Evolutionary conservation across 2,797 vertebrate species (phyloP), one percentile per base, ranked within the genome.

Genomic region (Heterohyrax brucei): DNA sequence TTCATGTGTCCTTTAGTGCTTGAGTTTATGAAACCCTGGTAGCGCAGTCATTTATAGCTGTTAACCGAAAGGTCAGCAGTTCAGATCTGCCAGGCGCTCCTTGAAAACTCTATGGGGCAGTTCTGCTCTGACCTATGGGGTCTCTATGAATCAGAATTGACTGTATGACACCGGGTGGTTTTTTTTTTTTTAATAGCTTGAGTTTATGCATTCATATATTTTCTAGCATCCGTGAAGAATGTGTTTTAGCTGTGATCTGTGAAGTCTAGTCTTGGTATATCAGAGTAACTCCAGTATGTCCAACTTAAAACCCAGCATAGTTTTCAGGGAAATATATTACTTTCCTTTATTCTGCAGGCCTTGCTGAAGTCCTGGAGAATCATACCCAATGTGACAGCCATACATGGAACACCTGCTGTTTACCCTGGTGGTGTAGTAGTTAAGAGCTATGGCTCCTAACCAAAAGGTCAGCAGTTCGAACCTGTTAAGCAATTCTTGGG

Each of bases 141-240:
- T 39, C 39, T 39, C 39, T 39, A 39, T 39, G 39, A 39, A 39
- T 39, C 39, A 39, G 39, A 39, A 39, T 39, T 39, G 39, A 39
- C 39, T 39, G 39, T 39, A 3, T 39, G 39, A 39, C 39, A 39
- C 39, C 39, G 39, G 39, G 39, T 39, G 39, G 39, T 39, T 39
- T 39, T 39, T 39, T 39, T 39, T 2, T 39, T 39, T 39, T 39
- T 39, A 39, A 39, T 24, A 19, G 22, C 10, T 2, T 87, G 81
- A 83, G 68, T 61, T 76, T 66, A 76, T 48, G 8, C 68, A 33
- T 84, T 84, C 22, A 5, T 56, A 12, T 50, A 66, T 76, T 92
- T 68, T 94, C 46, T 61, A 86, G 59, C 44, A 7, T 75, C n/a
- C 64, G 86, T 62, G n/a, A 83, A 83, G 89, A 70, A 24, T 59